phyloP scores from a whole-genome alignment of 2,888 invertebrate species.

The Tuta absoluta region DNA sequence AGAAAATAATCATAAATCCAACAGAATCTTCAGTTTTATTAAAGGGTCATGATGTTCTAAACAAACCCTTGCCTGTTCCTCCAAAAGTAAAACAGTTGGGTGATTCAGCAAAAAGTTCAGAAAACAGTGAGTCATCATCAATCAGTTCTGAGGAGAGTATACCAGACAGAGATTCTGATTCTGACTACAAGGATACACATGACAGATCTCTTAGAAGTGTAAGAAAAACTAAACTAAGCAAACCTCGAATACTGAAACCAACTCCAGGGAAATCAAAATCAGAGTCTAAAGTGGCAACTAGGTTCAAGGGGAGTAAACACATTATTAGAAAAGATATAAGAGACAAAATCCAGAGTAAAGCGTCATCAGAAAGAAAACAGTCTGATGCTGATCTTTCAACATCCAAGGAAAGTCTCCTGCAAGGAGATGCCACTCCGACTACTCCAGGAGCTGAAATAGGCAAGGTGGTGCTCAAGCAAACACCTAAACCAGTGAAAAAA shows the following conservation, averaged over 20 bases:
- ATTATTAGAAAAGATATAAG: slow-evolving; percentile 61
- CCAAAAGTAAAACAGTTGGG: slow-evolving; percentile 57
- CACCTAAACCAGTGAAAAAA: slow-evolving; percentile 63
- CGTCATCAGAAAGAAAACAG: slow-evolving; percentile 52
- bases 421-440: slow-evolving; percentile 48
- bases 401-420: slow-evolving; percentile 51
- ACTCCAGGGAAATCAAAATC: slow-evolving; percentile 52
- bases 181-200: slow-evolving; percentile 79
- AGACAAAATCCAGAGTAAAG: slow-evolving; percentile 62
- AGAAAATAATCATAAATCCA: slow-evolving; percentile 67
- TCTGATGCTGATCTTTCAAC: slow-evolving; percentile 46
- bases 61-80: slow-evolving; percentile 60
- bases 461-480: slow-evolving; percentile 73
- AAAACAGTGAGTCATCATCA: slow-evolving; percentile 76
- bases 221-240: slow-evolving; percentile 59
- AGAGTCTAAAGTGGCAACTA: slow-evolving; percentile 60
- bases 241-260: slow-evolving; percentile 68
- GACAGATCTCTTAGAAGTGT: slow-evolving; percentile 56
- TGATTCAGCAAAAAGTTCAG: slow-evolving; percentile 53
- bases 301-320: slow-evolving; percentile 58
- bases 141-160: slow-evolving; percentile 78
- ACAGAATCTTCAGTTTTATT: slow-evolving; percentile 60
- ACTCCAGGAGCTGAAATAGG: slow-evolving; percentile 46
- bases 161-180: slow-evolving; percentile 83
- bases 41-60: slow-evolving; percentile 69